A percentile compares a stretch with the other conserved stretches of the same genome.
Evolutionary conservation across 2,797 vertebrate species (phyloP).

Genomic region (Cossypha heuglini): DNA sequence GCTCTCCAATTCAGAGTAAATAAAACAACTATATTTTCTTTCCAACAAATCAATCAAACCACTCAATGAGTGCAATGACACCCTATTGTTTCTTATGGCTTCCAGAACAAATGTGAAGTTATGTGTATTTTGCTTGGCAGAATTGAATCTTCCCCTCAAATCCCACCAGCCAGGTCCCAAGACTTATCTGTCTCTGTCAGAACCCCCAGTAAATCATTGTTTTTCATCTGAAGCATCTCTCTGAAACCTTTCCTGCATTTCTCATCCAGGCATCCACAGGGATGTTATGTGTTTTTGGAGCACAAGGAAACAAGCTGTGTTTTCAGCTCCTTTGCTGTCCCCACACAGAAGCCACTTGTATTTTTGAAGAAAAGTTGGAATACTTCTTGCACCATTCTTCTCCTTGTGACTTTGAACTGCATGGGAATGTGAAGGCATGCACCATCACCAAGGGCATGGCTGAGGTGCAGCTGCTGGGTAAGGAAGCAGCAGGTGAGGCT

Average conservation of each 20-base stretch:
- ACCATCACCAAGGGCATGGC: neutral
- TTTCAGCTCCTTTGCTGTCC: neutral
- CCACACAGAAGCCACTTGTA: neutral
- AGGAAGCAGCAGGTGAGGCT: neutral
- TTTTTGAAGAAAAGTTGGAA: neutral
- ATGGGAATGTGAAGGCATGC: neutral
- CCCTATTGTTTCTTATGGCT: neutral
- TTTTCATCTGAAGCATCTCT: neutral
- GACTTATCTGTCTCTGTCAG: neutral
- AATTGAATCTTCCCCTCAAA: neutral
- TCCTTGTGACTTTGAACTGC: neutral
- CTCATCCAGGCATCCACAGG: neutral
- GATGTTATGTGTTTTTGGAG: neutral
- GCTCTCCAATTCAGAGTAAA: neutral
- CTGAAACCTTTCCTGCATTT: neutral
- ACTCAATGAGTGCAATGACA: neutral
- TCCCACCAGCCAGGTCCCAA: neutral
- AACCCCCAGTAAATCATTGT: neutral
- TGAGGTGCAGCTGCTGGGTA: neutral
- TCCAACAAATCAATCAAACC: neutral
- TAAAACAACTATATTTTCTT: neutral
- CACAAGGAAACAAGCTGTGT: neutral
- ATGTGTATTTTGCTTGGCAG: conserved; percentile 28
- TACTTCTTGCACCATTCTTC: neutral
- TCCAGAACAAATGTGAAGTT: neutral